Percentiles rank a stretch among this genome's conserved stretches.
These are phyloP conservation scores for Eolophus roseicapilla DNA, from an alignment of 2,113 vertebrate species.

Conservation along the genomic window DNA sequence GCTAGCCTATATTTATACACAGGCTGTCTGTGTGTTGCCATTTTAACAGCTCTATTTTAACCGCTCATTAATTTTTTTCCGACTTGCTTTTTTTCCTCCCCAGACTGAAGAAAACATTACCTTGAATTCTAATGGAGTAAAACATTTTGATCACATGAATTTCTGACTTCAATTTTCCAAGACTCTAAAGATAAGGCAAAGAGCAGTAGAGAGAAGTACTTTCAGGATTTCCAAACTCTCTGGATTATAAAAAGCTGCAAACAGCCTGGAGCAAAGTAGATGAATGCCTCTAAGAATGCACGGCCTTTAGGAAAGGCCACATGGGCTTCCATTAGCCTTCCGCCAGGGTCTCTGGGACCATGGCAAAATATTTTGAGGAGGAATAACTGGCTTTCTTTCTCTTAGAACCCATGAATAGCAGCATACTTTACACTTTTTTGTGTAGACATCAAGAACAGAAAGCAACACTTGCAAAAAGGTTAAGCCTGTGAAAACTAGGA, in stretches of 20 bases:
- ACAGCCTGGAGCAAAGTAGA: constrained; percentile 14
- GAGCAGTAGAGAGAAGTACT: neutral
- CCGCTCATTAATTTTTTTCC: neutral
- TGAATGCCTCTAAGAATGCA: constrained; percentile 13
- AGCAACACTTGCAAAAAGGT: neutral
- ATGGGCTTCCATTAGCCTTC: neutral
- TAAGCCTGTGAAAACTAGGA: neutral
- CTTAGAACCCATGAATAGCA: neutral
- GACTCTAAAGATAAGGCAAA: neutral
- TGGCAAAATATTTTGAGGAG: neutral
- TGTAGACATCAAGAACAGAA: neutral
- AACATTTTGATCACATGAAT: neutral
- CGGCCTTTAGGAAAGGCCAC: neutral
- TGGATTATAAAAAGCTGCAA: constrained; percentile 20
- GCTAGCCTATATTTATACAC: constrained; percentile 55
- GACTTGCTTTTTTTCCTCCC: neutral
- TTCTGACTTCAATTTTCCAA: neutral
- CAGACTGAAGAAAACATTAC: neutral
- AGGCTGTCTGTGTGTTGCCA: neutral
- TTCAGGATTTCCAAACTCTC: neutral
- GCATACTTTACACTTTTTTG: neutral
- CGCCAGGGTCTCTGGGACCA: neutral
- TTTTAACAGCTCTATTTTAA: constrained; percentile 61
- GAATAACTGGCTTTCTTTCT: neutral
- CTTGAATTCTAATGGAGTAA: neutral